phyloP scores from a whole-genome alignment of 2,888 invertebrate genomes.

The Phyllotreta cruciferae region DNA sequence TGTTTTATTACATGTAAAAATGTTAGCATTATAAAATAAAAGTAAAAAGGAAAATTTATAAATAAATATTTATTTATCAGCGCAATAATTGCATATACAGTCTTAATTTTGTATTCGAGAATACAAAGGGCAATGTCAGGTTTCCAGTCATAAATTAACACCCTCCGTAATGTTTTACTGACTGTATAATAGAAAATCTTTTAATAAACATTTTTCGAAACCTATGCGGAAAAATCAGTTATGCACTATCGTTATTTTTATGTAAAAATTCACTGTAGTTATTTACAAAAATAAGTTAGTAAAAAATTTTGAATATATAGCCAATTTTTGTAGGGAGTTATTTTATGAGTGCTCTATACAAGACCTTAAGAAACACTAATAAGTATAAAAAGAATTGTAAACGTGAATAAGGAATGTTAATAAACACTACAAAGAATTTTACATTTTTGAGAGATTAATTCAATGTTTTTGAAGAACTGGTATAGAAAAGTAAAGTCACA shows the following conservation, averaged over 20 bases:
- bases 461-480: slow-evolving; percentile 3
- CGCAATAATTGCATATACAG: slow-evolving; percentile 55
- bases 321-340: too few species aligned
- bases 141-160: slow-evolving; percentile 6
- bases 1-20: slow-evolving; percentile 53
- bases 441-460: neutral
- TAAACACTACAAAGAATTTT: neutral
- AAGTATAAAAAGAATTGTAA: neutral
- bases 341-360: too few species aligned
- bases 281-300: slow-evolving; percentile 1
- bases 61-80: slow-evolving; percentile 52
- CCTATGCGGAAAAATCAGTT: neutral
- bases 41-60: slow-evolving; percentile 48
- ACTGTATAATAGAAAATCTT: neutral
- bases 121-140: slow-evolving; percentile 46
- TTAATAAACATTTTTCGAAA: neutral
- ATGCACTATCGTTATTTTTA: neutral
- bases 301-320: neutral
- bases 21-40: slow-evolving; percentile 53
- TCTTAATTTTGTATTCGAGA: slow-evolving; percentile 55
- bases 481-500: slow-evolving; percentile 7
- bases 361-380: too few species aligned
- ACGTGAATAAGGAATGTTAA: neutral
- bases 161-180: neutral
- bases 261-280: neutral